Evolutionary conservation across 2,888 invertebrate species (phyloP), one percentile per base, ranked within the genome.

Genomic region (Anoplius nigerrimus): DNA sequence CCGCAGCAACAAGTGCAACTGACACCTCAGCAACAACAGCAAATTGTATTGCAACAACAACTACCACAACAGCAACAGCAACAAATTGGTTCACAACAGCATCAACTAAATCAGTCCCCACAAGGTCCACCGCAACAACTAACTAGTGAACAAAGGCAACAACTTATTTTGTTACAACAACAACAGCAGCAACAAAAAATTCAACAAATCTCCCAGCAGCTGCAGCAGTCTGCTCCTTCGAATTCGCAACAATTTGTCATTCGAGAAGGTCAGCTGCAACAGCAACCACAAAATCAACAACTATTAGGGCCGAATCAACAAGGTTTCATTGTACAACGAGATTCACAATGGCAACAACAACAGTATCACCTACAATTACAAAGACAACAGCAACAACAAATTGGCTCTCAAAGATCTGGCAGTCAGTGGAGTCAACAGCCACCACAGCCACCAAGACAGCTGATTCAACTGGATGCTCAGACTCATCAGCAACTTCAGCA

Each of bases 401-500:
- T 85, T 8, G 86, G 86, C 0, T 82, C 86, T 22, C 84, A 84
- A 56, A 81, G 88, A 59, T 83, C 88, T 0, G 84, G 84, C 4
- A 85, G 85, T 1, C 89, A 88, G 43, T 88, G 89, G 89, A 62
- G 83, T 72, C 93, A 93, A 75, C 93, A 92, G 74, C 89, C 92
- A 11, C 87, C 92, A 2, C 92, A 91, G 80, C 90, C 89, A 51
- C 89, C 91, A 21, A 90, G 91, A 0, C 95, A 95, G 83, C 90
- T 94, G 66, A 96, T 96, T 69, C 95, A 95, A 77, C 88, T 96
- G 77, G 95, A 96, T 79, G 94, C 95, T 0, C 94, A 95, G 80
- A 95, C 95, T 0, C 95, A 95, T 84, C 95, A 95, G 13, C 95
- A 95, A 79, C 89, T 95, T 54, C 95, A 95, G 84, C 95, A 95